Evolutionary conservation across 1,140 invertebrate genomes (phyloP).

Genomic region (Glossosoma conforme): DNA sequence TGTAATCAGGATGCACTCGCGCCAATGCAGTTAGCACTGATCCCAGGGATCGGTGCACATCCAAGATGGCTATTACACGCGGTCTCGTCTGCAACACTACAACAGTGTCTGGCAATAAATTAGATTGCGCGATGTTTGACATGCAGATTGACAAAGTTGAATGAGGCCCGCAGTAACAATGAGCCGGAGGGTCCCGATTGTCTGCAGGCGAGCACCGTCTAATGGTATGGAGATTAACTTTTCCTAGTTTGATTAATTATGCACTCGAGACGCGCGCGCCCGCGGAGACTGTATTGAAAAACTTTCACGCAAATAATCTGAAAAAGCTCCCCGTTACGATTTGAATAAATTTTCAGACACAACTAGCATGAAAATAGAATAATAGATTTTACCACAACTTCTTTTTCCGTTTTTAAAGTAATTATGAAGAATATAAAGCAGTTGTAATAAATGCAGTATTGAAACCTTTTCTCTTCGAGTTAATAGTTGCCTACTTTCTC

Average conservation of each 20-base stretch:
- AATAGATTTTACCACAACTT: too few species aligned
- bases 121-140: conserved; percentile 12
- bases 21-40: too few species aligned
- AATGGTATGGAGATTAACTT: conserved; percentile 20
- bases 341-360: conserved; percentile 1
- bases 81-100: too few species aligned
- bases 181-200: background rate
- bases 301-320: background rate
- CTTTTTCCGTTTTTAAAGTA: too few species aligned
- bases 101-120: conserved; percentile 12
- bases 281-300: conserved; percentile 2
- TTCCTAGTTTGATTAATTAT: conserved; percentile 12
- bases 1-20: too few species aligned
- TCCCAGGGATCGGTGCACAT: too few species aligned
- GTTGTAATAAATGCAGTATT: too few species aligned
- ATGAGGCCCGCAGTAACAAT: background rate
- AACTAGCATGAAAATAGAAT: too few species aligned
- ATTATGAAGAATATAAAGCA: too few species aligned
- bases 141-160: conserved; percentile 19
- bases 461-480: too few species aligned
- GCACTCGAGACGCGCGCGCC: conserved; percentile 1
- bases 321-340: background rate
- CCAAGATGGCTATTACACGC: too few species aligned
- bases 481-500: too few species aligned
- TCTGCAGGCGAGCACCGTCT: conserved; percentile 13